Evolutionary conservation across 2,113 vertebrate species (phyloP), one percentile per base, ranked within the genome.

Genomic region (Vidua macroura): DNA sequence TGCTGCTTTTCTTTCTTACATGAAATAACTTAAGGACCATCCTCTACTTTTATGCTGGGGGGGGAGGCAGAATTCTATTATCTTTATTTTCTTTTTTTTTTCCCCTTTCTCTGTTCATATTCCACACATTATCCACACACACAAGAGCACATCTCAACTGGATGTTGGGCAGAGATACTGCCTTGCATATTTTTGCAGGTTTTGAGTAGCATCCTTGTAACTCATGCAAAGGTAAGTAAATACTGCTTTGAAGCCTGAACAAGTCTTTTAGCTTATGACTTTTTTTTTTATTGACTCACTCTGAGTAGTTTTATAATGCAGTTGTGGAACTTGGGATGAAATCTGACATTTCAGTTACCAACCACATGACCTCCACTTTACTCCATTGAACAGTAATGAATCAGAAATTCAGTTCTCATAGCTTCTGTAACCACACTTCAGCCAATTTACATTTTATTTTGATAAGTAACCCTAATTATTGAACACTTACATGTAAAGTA

Each of bases 141-240:
- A 74, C 39, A 83, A 86, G 82, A 74, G 72, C 80, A 85, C 79
- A 30, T 88, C 76, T 58, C 79, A 43, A 0, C 66, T 66, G 92
- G 88, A 27, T 73, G 43, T 63, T 84, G 58, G 94, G 91, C 86
- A 90, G 86, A 91, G 63, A 21, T 80, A 22, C 39, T 72, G 82
- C 93, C 94, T 88, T 93, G 31, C 70, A 20, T 94, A 88, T 96
- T 93, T 95, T 96, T 95, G 39, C 95, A 97, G 96, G 94, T 94
- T 93, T 92, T 95, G 88, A 94, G 22, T 93, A 96, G 51, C 83
- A 89, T 88, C 90, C 55, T 79, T 97, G 67, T 96, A 96, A 53
- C 53, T 88, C 74, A 43, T 8, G n/a, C 4, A 13, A 95, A 97
- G 97, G 97, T 97, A 97, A 97, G 97, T 97, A 88, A 87, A 67